Evolutionary conservation across 2,888 invertebrate species (phyloP).

Genomic region (Spilarctia lutea): DNA sequence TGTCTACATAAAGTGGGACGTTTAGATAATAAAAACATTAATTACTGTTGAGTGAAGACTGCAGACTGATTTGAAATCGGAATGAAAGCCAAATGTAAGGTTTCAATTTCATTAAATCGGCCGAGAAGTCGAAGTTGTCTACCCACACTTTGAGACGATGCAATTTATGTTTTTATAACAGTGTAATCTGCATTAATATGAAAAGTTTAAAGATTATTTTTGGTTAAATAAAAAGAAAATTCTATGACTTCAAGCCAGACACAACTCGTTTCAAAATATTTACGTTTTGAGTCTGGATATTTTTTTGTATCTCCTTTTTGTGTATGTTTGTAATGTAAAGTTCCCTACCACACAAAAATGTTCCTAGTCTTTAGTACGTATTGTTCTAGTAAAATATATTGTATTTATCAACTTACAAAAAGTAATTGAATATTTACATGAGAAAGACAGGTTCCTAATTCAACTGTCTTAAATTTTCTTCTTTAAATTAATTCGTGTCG

Average conservation of each 20-base stretch:
- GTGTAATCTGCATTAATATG: background rate
- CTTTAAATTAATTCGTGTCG: background rate
- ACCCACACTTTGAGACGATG: background rate
- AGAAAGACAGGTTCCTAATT: background rate
- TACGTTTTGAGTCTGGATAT: no score
- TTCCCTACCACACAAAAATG: no score
- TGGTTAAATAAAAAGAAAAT: no score
- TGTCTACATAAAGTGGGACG: no score
- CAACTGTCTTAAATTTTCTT: background rate
- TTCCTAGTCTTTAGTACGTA: no score
- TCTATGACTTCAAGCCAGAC: no score
- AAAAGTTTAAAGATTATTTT: background rate
- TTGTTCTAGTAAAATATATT: no score
- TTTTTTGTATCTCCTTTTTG: no score
- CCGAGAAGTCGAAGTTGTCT: background rate
- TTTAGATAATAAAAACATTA: background rate
- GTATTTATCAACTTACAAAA: no score
- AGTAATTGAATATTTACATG: background rate
- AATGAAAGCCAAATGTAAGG: slow-evolving; percentile 1
- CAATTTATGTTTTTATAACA: background rate
- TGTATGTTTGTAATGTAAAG: no score
- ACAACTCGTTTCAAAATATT: no score
- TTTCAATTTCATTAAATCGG: background rate
- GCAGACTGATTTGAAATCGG: background rate
- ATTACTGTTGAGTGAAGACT: background rate